phyloP scores from a whole-genome alignment of 2,797 vertebrate genomes.

The Hyperoplus lanceolatus region DNA sequence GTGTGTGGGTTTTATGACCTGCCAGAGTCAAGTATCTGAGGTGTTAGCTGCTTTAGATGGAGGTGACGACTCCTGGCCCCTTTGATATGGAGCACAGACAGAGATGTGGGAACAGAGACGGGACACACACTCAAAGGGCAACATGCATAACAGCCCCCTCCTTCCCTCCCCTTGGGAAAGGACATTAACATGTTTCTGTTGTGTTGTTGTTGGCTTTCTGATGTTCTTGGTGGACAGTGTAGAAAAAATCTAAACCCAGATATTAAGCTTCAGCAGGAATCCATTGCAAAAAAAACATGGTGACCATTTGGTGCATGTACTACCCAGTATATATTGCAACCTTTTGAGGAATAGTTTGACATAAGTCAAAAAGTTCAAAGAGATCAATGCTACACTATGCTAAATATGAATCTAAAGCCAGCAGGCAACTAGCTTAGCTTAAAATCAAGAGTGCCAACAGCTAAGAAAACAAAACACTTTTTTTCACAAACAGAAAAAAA shows the following conservation, averaged over 20 bases:
- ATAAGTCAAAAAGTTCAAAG: neutral
- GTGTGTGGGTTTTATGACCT: constrained; percentile 73
- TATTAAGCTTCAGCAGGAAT: neutral
- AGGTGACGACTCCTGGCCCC: constrained; percentile 64
- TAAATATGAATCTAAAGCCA: neutral
- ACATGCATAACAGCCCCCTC: neutral
- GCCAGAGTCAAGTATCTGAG: constrained; percentile 71
- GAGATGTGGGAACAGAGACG: constrained; percentile 64
- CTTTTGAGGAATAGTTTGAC: neutral
- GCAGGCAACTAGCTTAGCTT: neutral
- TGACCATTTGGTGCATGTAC: neutral
- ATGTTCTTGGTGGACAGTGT: neutral
- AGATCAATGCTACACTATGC: neutral
- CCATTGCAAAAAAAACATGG: neutral
- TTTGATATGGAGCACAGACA: constrained; percentile 83
- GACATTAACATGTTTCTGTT: neutral
- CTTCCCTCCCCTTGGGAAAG: neutral
- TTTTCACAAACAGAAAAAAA: no score
- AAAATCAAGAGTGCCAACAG: neutral
- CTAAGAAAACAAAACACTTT: no score
- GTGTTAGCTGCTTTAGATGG: constrained; percentile 75
- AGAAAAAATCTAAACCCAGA: neutral
- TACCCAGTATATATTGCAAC: neutral
- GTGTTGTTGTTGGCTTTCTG: neutral
- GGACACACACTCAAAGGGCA: constrained; percentile 1